Evolutionary conservation across 2,113 vertebrate genomes (phyloP).

Genomic region (Alectura lathami): DNA sequence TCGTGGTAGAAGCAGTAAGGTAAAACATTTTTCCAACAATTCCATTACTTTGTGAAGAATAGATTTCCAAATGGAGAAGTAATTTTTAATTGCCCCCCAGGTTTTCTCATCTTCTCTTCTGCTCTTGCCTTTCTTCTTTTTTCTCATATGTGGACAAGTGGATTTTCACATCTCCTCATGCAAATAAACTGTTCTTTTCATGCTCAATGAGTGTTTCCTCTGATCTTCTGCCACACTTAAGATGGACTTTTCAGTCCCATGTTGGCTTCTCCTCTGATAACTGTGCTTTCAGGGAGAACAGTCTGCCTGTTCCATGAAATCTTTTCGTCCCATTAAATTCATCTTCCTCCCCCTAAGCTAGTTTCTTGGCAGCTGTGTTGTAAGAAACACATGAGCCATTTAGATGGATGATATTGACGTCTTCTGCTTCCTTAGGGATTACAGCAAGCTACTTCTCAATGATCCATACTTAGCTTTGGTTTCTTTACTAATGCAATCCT

Average conservation of each 20-base stretch:
- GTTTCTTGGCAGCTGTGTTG: not conserved
- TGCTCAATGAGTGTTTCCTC: not conserved
- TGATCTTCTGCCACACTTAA: not conserved
- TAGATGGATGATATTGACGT: slow-evolving; percentile 35
- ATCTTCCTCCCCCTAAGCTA: slow-evolving; percentile 3
- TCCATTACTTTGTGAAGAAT: not conserved
- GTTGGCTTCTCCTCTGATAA: not conserved
- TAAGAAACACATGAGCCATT: not conserved
- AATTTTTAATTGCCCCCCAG: not conserved
- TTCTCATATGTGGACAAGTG: not conserved
- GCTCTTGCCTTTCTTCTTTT: not conserved
- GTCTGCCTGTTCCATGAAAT: not conserved
- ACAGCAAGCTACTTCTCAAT: not conserved
- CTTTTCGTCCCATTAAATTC: slow-evolving; percentile 9
- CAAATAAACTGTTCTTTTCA: not conserved
- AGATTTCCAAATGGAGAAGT: not conserved
- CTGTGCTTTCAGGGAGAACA: not conserved
- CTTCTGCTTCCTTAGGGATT: slow-evolving; percentile 25
- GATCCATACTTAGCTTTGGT: not conserved
- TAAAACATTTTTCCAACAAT: not conserved
- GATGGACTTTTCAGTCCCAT: not conserved
- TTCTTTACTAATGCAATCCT: not conserved
- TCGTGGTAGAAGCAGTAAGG: not conserved
- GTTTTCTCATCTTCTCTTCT: not conserved
- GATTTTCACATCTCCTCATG: not conserved